Conservation (phyloP, 2,113 vertebrate genomes). For the Rallus limicola region DNA sequence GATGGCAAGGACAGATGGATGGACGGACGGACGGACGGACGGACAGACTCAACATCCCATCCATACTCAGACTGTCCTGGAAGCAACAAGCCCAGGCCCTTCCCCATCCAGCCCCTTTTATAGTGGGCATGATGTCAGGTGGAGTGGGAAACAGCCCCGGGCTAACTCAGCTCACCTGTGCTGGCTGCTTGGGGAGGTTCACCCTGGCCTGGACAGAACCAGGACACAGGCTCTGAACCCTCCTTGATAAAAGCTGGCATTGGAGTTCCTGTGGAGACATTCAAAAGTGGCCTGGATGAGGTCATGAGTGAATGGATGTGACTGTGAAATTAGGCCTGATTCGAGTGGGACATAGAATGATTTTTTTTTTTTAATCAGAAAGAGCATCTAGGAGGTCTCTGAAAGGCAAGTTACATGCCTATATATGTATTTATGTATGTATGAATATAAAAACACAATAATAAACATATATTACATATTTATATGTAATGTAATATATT, state of each 20-base stretch:
- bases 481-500: neutral
- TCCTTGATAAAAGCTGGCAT: neutral
- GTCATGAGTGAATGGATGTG: neutral
- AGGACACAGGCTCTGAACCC: neutral
- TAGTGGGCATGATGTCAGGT: no score
- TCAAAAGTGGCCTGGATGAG: neutral
- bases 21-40: no score
- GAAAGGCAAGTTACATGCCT: neutral
- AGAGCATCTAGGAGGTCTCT: neutral
- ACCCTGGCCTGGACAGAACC: no score
- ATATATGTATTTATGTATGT: no score
- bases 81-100: no score
- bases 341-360: fast-evolving
- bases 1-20: no score
- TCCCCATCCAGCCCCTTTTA: no score
- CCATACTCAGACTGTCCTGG: no score
- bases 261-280: neutral
- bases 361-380: neutral
- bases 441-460: neutral
- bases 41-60: no score
- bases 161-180: no score
- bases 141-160: no score
- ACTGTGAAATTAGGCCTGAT: neutral
- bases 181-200: no score
- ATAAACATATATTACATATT: neutral